Base-by-base conservation (phyloP, 2,888 invertebrate genomes). In the Sinhomidia bicolor region DNA sequence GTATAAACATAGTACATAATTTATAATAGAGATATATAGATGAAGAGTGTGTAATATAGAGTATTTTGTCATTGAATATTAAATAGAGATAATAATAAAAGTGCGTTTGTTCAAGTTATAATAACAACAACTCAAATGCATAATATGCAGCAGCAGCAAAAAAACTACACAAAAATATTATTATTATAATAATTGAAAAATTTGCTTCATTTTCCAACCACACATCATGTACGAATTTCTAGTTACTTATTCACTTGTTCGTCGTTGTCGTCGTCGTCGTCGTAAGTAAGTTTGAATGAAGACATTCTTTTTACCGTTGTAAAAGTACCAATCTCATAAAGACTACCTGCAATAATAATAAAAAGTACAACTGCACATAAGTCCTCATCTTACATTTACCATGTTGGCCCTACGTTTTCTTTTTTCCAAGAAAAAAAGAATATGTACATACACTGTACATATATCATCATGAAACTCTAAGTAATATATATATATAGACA, bases 391-490 rank as follows among this genome's bases (percentile, higher is more conserved):
- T 44, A 47, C 26, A n/a, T 44, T 74, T 47, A 26, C 44, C 74
- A 47, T 47, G 20, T 74, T 74, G 74, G 74, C 74, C 74, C 47
- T 74, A 74, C 47, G n/a, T n/a, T n/a, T n/a, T n/a, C n/a, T n/a
- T n/a, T 26, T 1, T 60, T 29, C 12, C 26, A 62, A 14, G 62
- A 65, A 32, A 65, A 62, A 32, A 65, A 54, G 6, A 54, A n/a
- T 17, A 68, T 36, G 12, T 68, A 68, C 41, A 68, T 7, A 36
- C 60, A 23, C 32, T 32, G 65, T 65, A 65, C 36, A 68, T 36
- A 36, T 17, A 68, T 60, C n/a, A 65, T n/a, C 14, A 36, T 14
- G 41, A 23, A 60, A 62, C 62, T 54, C 23, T 68, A 36, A 62
- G n/a, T 47, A 9, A 7, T 10, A 62, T 57, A 23, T 57, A 4